Evolutionary conservation across 2,888 invertebrate genomes (phyloP).

Genomic region (Athalia cordata): DNA sequence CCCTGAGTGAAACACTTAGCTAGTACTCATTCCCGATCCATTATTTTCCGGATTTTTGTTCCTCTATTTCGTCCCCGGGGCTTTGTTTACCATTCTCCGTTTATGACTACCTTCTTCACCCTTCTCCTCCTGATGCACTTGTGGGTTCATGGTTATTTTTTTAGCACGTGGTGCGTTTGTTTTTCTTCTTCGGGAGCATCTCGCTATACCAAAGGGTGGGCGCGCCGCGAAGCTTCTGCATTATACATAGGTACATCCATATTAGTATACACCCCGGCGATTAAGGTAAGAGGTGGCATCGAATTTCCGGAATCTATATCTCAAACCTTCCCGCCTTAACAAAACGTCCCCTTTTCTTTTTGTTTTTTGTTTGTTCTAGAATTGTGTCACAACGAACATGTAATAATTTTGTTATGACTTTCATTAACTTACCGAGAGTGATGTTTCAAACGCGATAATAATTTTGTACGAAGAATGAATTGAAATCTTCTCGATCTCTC

Average conservation of each 20-base stretch:
- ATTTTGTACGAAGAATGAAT: conserved; percentile 26
- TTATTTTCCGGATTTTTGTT: conserved; percentile 29
- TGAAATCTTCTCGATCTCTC: conserved; percentile 37
- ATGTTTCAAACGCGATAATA: conserved; percentile 7
- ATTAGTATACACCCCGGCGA: neutral
- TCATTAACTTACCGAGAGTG: neutral
- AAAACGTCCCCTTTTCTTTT: too few species aligned
- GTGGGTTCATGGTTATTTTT: conserved; percentile 40
- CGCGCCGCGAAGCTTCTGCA: neutral
- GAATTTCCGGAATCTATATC: too few species aligned
- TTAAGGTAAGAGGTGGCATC: neutral
- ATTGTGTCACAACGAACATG: too few species aligned
- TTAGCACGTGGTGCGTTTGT: conserved; percentile 34
- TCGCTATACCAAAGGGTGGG: conserved; percentile 22
- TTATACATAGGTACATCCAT: neutral
- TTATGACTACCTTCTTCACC: conserved; percentile 29
- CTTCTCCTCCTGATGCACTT: neutral
- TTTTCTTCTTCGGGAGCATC: conserved; percentile 26
- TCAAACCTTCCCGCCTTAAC: too few species aligned
- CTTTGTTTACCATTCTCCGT: conserved; percentile 45
- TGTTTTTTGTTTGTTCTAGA: too few species aligned
- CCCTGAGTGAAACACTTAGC: conserved; percentile 40
- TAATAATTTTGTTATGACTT: too few species aligned
- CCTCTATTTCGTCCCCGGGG: neutral
- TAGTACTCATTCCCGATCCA: conserved; percentile 35